These are phyloP conservation scores for Sarcophilus harrisii DNA, from an alignment of 2,797 vertebrate genomes.

Conservation along the genomic window DNA sequence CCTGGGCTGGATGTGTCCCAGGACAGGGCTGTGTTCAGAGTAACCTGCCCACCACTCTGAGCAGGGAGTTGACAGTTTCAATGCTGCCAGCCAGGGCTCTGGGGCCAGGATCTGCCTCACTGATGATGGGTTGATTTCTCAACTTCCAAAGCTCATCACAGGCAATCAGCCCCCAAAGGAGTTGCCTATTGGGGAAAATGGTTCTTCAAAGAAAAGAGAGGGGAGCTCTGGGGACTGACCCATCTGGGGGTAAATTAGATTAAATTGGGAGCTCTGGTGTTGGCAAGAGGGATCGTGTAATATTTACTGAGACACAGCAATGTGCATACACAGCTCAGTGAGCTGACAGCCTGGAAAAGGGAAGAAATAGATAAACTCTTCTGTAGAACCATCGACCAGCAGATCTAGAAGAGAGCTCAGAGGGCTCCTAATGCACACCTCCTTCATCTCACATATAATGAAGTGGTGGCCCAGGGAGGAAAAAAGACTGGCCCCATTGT, in stretches of 20 bases:
- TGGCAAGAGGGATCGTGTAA: neutral
- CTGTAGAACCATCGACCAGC: neutral
- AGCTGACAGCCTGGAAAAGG: neutral
- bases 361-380: neutral
- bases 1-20: neutral
- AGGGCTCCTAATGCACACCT: neutral
- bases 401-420: neutral
- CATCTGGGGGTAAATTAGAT: conserved; percentile 8
- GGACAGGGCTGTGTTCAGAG: neutral
- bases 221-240: neutral
- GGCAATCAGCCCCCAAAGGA: neutral
- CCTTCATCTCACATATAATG: neutral
- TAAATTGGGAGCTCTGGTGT: neutral
- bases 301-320: neutral
- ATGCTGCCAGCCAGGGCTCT: neutral
- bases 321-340: neutral
- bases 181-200: neutral
- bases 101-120: neutral
- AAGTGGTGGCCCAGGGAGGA: neutral
- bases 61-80: neutral
- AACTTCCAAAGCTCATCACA: neutral
- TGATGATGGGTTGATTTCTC: conserved; percentile 8
- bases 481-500: neutral
- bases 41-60: neutral
- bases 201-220: conserved; percentile 6